These are phyloP conservation scores for Trichopoda pennipes DNA, from an alignment of 2,888 invertebrate species.

Conservation along the genomic window DNA sequence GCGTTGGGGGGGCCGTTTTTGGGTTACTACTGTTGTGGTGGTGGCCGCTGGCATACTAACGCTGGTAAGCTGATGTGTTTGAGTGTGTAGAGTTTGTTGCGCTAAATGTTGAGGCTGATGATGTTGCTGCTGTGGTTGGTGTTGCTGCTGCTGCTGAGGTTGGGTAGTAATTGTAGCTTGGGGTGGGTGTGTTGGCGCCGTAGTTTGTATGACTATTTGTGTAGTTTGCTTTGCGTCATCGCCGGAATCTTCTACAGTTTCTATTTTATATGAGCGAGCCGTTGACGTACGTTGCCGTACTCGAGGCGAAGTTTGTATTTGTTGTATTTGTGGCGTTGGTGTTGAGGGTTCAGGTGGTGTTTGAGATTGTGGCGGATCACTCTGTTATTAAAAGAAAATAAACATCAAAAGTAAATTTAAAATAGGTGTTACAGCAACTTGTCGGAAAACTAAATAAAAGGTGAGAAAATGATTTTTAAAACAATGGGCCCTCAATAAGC, in stretches of 20 bases:
- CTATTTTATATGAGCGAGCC: slow-evolving; percentile 82
- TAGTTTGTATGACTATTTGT: slow-evolving; percentile 82
- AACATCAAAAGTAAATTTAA: too few relatives aligned
- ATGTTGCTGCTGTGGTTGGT: slow-evolving; percentile 72
- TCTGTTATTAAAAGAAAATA: slow-evolving; percentile 80
- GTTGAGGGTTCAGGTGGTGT: slow-evolving; percentile 85
- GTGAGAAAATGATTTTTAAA: too few relatives aligned
- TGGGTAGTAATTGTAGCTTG: slow-evolving; percentile 75
- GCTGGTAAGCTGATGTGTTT: slow-evolving; percentile 67
- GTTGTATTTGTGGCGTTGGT: slow-evolving; percentile 82
- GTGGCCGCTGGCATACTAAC: slow-evolving; percentile 64
- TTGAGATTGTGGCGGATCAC: slow-evolving; percentile 85
- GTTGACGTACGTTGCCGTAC: slow-evolving; percentile 78
- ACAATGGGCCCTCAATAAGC: too few relatives aligned
- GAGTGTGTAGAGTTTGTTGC: slow-evolving; percentile 65
- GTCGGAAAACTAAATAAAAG: too few relatives aligned
- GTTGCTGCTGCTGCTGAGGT: slow-evolving; percentile 74
- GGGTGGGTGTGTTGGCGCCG: slow-evolving; percentile 75
- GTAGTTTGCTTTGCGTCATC: slow-evolving; percentile 82
- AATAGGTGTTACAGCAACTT: too few relatives aligned
- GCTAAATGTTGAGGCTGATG: slow-evolving; percentile 68
- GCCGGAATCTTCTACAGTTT: slow-evolving; percentile 84
- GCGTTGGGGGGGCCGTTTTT: slow-evolving; percentile 79
- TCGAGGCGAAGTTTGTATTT: slow-evolving; percentile 77
- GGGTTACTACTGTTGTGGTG: slow-evolving; percentile 77